These are phyloP conservation scores for Brachionus manjavacas DNA, from an alignment of 1,140 invertebrate species.

Conservation along the genomic window DNA sequence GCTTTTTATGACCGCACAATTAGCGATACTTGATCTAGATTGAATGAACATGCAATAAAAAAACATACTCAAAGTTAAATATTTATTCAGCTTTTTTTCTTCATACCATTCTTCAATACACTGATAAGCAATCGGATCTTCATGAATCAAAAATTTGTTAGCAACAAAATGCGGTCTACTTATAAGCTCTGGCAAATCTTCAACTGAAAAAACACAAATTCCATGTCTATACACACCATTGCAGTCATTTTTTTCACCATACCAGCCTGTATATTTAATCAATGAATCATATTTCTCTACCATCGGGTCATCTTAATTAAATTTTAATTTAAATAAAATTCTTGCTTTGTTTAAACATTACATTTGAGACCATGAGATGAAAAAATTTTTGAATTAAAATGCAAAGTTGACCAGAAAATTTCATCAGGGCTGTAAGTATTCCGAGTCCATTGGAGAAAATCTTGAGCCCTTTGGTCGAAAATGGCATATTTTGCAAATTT, in stretches of 20 bases:
- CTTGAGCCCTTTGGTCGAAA: constrained; percentile 44
- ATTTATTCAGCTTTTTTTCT: background rate
- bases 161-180: constrained; percentile 47
- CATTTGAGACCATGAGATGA: background rate
- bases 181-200: constrained; percentile 46
- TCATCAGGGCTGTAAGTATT: constrained; percentile 51
- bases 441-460: constrained; percentile 47
- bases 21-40: background rate
- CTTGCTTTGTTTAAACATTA: background rate
- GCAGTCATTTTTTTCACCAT: background rate
- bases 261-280: background rate
- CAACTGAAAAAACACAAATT: constrained; percentile 51
- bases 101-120: constrained; percentile 49
- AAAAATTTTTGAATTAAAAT: constrained; percentile 1
- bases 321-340: background rate
- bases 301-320: background rate
- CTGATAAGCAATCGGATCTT: constrained; percentile 47
- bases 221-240: constrained; percentile 41
- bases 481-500: constrained; percentile 50
- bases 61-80: background rate
- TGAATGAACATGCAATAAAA: constrained; percentile 9
- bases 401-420: constrained; percentile 37
- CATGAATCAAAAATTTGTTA: constrained; percentile 52
- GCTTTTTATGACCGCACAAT: background rate
- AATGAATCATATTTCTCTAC: background rate